Percentiles rank a stretch among this genome's conserved stretches.
Conservation (phyloP, 1,140 invertebrate genomes). For the Drosophila lacertosa region DNA sequence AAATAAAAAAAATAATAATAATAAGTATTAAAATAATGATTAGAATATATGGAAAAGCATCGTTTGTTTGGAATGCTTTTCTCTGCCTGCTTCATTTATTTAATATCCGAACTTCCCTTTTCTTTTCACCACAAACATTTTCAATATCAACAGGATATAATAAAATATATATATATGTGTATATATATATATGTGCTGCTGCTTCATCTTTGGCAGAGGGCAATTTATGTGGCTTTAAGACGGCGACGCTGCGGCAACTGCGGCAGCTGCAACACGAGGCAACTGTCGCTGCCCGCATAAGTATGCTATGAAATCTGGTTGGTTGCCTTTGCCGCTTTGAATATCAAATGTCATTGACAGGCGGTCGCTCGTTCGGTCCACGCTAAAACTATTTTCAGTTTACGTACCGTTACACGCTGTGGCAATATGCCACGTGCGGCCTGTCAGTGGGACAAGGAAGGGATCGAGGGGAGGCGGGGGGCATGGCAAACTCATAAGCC, state of each 20-base stretch:
- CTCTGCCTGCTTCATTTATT: too few species aligned
- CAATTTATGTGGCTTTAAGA: slow-evolving; percentile 74
- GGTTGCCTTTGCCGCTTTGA: slow-evolving; percentile 16
- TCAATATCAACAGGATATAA: background rate
- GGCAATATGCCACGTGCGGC: background rate
- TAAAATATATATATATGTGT: too few species aligned
- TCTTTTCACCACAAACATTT: too few species aligned
- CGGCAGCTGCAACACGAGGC: slow-evolving; percentile 32
- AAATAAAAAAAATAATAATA: too few species aligned
- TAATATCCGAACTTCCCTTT: too few species aligned
- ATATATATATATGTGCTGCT: too few species aligned
- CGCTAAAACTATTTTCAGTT: slow-evolving; percentile 58
- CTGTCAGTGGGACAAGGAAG: too few species aligned
- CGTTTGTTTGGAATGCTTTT: too few species aligned
- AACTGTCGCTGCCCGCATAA: slow-evolving; percentile 60
- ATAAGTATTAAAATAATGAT: too few species aligned
- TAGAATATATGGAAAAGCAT: too few species aligned
- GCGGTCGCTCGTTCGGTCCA: slow-evolving; percentile 30
- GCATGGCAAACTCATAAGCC: slow-evolving; percentile 37
- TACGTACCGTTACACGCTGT: background rate
- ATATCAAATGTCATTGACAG: slow-evolving; percentile 81
- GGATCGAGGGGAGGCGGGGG: too few species aligned
- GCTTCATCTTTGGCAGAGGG: slow-evolving; percentile 7
- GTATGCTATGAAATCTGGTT: slow-evolving; percentile 63
- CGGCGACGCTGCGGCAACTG: slow-evolving; percentile 19